Base-by-base conservation (phyloP, 2,113 vertebrate genomes). In the Pedionomus torquatus region DNA sequence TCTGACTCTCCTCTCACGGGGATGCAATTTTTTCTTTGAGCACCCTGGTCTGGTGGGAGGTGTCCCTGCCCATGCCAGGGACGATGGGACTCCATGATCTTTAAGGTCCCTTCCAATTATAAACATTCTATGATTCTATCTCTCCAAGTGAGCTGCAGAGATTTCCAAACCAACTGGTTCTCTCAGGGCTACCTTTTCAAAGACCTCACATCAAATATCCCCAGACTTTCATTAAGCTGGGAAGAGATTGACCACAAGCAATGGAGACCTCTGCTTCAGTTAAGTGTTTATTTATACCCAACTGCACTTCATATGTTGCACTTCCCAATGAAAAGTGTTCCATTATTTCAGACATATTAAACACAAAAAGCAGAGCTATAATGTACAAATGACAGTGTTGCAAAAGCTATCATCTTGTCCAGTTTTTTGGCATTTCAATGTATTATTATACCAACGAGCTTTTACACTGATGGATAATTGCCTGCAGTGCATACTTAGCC, bases 391-490 rank as follows among this genome's bases (percentile, higher is more conserved):
- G 93, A 89, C 23, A 70, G 23, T 75, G 69, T 35, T 78, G 61
- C 61, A 82, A 95, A 90, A 97, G 81, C 77, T 79, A 86, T 52
- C 83, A 89, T 64, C 18, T 5, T 78, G 80, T 90, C 80, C 69
- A 64, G 3, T 13, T 90, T 88, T 82, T 18, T 93, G 65, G 69
- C 76, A 84, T 94, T 93, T 89, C 65, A 61, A 5, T 33, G 41
- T 79, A 55, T 71, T 90, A 84, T 92, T 82, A 92, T 75, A 87
- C 80, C n/a, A 69, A 95, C 65, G 57, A 93, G 89, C 77, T 95
- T 90, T 95, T 95, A 91, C 28, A 57, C 89, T 92, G 87, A 95
- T 93, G 92, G 83, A 72, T 93, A 92, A 96, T 78, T 96, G 92
- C 89, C 88, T 89, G 80, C 80, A 82, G 83, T 39, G 57, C 48